phyloP scores from a whole-genome alignment of 2,113 vertebrate genomes.

The Cyanoliseus patagonus region DNA sequence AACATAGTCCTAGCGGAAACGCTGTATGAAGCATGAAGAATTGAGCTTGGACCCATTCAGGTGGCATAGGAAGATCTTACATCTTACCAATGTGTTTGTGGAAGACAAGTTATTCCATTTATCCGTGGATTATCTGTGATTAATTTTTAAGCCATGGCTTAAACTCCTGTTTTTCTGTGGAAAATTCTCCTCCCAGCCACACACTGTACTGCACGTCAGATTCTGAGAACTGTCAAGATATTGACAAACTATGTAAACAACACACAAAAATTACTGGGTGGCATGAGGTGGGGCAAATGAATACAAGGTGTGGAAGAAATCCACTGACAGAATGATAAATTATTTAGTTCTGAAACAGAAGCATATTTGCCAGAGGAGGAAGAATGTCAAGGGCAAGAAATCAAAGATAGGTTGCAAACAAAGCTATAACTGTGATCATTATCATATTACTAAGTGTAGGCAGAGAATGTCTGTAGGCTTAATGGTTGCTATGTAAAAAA shows the following conservation, averaged over 20 bases:
- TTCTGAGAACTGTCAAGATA: not conserved
- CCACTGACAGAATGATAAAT: slow-evolving; percentile 18
- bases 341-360: slow-evolving; percentile 28
- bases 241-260: not conserved
- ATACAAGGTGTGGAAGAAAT: slow-evolving; percentile 8
- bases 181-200: not conserved
- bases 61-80: not conserved
- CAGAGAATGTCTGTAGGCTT: not conserved
- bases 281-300: not conserved
- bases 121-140: not conserved
- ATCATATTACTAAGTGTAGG: not conserved
- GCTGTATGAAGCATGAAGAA: not conserved
- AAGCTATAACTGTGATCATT: slow-evolving; percentile 8
- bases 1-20: not conserved
- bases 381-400: slow-evolving; percentile 38
- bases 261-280: not conserved
- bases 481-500: not conserved
- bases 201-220: not conserved
- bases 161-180: not conserved
- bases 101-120: not conserved
- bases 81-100: not conserved
- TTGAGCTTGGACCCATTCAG: not conserved
- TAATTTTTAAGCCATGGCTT: not conserved
- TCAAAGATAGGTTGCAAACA: slow-evolving; percentile 21
- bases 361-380: not conserved